Evolutionary conservation across 2,113 vertebrate genomes (phyloP).

Genomic region (Poicephalus gulielmi): DNA sequence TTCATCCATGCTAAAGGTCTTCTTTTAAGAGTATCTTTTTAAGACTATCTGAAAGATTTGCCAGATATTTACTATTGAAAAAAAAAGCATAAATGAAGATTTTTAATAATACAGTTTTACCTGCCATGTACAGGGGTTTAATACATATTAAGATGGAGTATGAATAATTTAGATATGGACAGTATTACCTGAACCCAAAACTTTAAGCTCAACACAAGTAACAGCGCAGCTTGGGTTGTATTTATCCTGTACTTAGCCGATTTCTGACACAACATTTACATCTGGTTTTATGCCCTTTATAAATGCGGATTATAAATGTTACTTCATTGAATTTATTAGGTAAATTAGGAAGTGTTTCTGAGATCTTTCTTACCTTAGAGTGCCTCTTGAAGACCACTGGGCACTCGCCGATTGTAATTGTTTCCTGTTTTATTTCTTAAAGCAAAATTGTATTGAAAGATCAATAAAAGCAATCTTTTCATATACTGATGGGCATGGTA

Average conservation of each 20-base stretch:
- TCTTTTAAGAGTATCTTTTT: neutral
- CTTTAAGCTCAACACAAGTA: neutral
- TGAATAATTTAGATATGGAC: neutral
- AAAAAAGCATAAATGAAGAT: neutral
- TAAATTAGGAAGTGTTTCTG: neutral
- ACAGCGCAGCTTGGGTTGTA: neutral
- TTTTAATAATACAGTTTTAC: neutral
- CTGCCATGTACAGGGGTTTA: neutral
- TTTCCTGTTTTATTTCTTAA: neutral
- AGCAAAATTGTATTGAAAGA: neutral
- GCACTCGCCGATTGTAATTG: neutral
- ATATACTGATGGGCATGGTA: neutral
- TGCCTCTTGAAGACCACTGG: neutral
- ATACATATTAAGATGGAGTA: neutral
- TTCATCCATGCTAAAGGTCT: neutral
- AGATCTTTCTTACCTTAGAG: neutral
- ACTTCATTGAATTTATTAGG: neutral
- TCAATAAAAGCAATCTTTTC: neutral
- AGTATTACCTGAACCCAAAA: neutral
- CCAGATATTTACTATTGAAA: neutral
- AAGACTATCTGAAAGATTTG: neutral
- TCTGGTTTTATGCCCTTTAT: neutral
- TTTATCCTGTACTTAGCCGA: neutral
- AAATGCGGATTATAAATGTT: neutral
- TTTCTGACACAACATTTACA: neutral